Percentiles rank a stretch among this genome's conserved stretches.
Conservation (phyloP, 2,113 vertebrate genomes). For the Catharus fuscescens region DNA sequence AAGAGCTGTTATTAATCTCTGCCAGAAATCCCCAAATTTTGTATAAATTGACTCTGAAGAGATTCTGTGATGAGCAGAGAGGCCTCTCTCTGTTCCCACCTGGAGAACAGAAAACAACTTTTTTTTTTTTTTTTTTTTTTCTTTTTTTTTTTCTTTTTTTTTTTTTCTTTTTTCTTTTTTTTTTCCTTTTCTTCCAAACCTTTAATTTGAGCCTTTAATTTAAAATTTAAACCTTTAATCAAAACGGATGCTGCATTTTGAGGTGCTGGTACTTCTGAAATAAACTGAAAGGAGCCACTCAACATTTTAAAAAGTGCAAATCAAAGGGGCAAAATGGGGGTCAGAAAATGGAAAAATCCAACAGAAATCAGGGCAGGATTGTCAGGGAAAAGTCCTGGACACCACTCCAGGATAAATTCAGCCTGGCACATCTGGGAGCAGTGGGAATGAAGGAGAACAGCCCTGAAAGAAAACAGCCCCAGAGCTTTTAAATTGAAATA, state of each 20-base stretch:
- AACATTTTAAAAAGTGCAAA: neutral
- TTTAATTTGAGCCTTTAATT: neutral
- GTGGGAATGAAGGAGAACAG: neutral
- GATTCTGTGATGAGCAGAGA: neutral
- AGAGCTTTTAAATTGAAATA: too few species aligned
- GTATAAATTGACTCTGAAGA: neutral
- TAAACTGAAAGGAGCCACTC: neutral
- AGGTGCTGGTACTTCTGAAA: neutral
- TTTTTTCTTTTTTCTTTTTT: too few species aligned
- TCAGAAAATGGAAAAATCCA: neutral
- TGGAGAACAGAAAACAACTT: neutral
- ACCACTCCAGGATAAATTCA: neutral
- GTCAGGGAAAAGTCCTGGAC: neutral
- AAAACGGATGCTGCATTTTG: neutral
- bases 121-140: too few species aligned
- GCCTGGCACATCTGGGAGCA: neutral
- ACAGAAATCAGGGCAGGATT: neutral
- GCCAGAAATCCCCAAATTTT: neutral
- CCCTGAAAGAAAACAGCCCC: neutral
- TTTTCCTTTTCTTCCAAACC: neutral
- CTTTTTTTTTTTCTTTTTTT: neutral
- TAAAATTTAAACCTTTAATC: neutral
- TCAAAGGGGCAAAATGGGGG: neutral
- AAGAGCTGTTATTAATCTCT: neutral
- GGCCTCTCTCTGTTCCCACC: neutral